These are phyloP conservation scores for Hassar affinis DNA, from an alignment of 2,113 vertebrate genomes.

Conservation along the genomic window DNA sequence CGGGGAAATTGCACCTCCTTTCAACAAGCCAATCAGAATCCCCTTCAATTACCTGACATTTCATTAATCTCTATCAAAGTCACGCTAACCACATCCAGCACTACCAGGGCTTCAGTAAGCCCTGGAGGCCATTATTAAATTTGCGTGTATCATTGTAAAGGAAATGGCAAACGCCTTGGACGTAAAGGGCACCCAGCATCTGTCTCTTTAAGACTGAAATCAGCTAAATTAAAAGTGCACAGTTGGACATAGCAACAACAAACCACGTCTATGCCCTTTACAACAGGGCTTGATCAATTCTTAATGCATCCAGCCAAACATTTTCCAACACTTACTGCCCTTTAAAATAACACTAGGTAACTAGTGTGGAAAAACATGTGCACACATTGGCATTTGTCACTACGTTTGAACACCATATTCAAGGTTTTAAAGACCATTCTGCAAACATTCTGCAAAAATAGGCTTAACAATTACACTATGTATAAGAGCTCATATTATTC, in stretches of 20 bases:
- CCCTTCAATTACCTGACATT: slow-evolving; percentile 60
- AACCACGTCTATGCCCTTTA: slow-evolving; percentile 55
- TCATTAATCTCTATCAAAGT: slow-evolving; percentile 59
- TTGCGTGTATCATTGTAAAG: slow-evolving; percentile 59
- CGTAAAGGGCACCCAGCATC: slow-evolving; percentile 57
- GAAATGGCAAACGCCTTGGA: slow-evolving; percentile 51
- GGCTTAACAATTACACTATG: background rate
- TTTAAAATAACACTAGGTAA: slow-evolving; percentile 48
- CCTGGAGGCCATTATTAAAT: slow-evolving; percentile 57
- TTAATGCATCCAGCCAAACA: slow-evolving; percentile 54
- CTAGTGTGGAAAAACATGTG: slow-evolving; percentile 21
- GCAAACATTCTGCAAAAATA: background rate
- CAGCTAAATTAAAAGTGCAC: slow-evolving; percentile 58
- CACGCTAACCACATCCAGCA: slow-evolving; percentile 53
- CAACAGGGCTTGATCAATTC: slow-evolving; percentile 47
- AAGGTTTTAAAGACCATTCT: background rate
- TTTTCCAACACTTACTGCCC: slow-evolving; percentile 54
- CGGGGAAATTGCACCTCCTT: slow-evolving; percentile 48
- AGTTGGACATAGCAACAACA: slow-evolving; percentile 54
- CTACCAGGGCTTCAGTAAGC: slow-evolving; percentile 45
- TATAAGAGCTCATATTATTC: background rate
- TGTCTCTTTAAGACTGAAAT: slow-evolving; percentile 57
- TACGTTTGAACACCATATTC: slow-evolving; percentile 24
- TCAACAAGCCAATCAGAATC: slow-evolving; percentile 53
- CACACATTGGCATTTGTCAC: slow-evolving; percentile 30